Percentiles rank a stretch among this genome's conserved stretches.
Evolutionary conservation across 2,888 invertebrate genomes (phyloP).

Genomic region (Netelia melanura): DNA sequence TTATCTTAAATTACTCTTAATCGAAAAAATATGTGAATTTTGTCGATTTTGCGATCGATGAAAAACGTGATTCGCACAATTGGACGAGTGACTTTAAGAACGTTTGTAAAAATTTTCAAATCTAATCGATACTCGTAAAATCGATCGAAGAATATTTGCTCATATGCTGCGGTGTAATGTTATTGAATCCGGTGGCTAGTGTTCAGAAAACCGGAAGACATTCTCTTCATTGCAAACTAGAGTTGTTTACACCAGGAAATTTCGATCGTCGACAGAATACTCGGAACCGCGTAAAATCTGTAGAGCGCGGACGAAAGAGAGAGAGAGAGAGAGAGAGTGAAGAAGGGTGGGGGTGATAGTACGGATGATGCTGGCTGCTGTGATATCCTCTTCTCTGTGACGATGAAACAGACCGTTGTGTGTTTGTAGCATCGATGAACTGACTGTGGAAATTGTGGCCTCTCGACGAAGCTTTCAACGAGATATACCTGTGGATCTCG

Average conservation of each 20-base stretch:
- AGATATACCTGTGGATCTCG: constrained; percentile 22
- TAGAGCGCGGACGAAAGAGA: background rate
- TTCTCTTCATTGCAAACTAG: constrained; percentile 20
- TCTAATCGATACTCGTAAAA: background rate
- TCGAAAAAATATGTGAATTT: no score
- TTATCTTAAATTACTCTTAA: no score
- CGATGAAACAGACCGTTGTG: constrained; percentile 15
- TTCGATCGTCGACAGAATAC: constrained; percentile 23
- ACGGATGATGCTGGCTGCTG: background rate
- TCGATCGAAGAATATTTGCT: background rate
- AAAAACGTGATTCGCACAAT: no score
- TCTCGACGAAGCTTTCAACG: constrained; percentile 12
- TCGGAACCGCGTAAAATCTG: constrained; percentile 24
- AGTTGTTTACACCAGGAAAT: constrained; percentile 39
- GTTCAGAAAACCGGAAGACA: constrained; percentile 28
- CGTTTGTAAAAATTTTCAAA: no score
- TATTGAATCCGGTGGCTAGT: background rate
- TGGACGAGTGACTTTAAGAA: no score
- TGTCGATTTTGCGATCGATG: no score
- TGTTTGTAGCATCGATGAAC: constrained; percentile 10
- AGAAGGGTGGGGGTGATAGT: background rate
- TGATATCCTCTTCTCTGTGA: constrained; percentile 9
- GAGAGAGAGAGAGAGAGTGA: constrained; percentile 8
- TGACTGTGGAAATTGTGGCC: background rate
- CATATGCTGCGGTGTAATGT: background rate